Percentiles rank a stretch among this genome's conserved stretches.
Evolutionary conservation across 1,140 invertebrate genomes (phyloP).

Genomic region (Apis dorsata): DNA sequence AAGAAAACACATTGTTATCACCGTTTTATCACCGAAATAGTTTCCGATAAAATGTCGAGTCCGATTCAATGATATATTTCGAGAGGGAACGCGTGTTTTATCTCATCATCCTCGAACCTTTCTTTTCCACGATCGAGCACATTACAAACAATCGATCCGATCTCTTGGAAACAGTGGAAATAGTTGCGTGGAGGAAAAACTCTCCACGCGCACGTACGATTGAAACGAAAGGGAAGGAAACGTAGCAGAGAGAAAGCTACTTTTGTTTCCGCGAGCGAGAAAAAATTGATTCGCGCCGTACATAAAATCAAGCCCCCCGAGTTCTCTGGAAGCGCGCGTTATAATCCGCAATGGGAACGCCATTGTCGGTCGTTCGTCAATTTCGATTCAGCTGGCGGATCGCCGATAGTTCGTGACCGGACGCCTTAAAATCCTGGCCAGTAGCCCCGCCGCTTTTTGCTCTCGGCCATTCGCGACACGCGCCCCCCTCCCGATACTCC

Average conservation of each 20-base stretch:
- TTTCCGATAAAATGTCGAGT: not conserved
- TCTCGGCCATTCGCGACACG: constrained; percentile 65
- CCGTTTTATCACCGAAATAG: not conserved
- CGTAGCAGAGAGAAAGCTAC: not conserved
- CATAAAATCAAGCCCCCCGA: constrained; percentile 25
- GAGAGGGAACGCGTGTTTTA: not conserved
- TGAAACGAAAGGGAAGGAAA: not conserved
- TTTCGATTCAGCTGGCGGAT: constrained; percentile 58
- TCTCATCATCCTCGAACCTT: not conserved
- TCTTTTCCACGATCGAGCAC: no score
- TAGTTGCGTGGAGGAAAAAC: no score
- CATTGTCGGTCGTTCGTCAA: constrained; percentile 50
- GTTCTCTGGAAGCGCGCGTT: not conserved
- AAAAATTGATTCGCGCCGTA: constrained; percentile 27
- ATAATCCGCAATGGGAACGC: constrained; percentile 14
- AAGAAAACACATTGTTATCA: not conserved
- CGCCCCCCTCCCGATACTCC: constrained; percentile 53
- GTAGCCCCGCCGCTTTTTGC: not conserved
- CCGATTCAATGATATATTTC: not conserved
- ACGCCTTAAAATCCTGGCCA: constrained; percentile 22
- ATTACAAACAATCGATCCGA: no score
- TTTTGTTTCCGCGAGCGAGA: constrained; percentile 24
- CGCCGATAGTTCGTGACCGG: constrained; percentile 59
- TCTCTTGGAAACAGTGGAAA: not conserved
- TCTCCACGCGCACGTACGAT: not conserved